Base-by-base conservation (phyloP, 2,888 invertebrate genomes). In the Xanthia icteritia region DNA sequence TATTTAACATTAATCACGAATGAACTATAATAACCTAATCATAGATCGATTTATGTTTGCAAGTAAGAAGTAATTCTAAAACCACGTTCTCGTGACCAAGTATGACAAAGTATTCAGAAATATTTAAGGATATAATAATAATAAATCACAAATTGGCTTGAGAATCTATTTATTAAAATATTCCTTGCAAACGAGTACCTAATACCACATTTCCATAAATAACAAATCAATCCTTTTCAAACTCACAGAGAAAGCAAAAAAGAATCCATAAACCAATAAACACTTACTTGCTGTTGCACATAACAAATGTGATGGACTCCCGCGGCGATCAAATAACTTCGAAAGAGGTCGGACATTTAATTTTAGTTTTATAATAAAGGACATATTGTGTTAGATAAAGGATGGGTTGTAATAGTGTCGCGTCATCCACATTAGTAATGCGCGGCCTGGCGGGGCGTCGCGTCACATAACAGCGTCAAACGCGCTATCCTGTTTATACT, bases 381-480 rank as follows among this genome's bases (percentile, higher is more conserved):
- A 95, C 94, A 95, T 92, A 94, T 94, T 94, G 93, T 95, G 92
- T 94, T 95, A 95, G 94, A 96, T 95, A 96, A 96, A 95, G 93
- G 94, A 95, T 95, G 94, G 94, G 92, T 92, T 92, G 94, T 96
- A 95, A 96, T 96, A 96, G 94, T 94, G 95, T 95, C 95, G 92
- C 93, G 94, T 96, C 96, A 96, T 95, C 92, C 92, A 93, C 93
- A 94, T 94, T 94, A 94, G 94, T 93, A 94, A 95, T 94, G 92
- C 92, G 90, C 91, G 90, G 92, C 94, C 90, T 94, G 85, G 95
- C 92, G 95, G 95, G 96, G 94, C 90, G 95, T 92, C 95, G 89
- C 92, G 89, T 90, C 88, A 83, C 86, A 83, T 84, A 83, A 87
- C 88, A 86, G 82, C 84, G 72, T 86, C 84, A 85, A 89, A 81